Evolutionary conservation across 2,888 invertebrate genomes (phyloP).

Genomic region (Andrena fulva): DNA sequence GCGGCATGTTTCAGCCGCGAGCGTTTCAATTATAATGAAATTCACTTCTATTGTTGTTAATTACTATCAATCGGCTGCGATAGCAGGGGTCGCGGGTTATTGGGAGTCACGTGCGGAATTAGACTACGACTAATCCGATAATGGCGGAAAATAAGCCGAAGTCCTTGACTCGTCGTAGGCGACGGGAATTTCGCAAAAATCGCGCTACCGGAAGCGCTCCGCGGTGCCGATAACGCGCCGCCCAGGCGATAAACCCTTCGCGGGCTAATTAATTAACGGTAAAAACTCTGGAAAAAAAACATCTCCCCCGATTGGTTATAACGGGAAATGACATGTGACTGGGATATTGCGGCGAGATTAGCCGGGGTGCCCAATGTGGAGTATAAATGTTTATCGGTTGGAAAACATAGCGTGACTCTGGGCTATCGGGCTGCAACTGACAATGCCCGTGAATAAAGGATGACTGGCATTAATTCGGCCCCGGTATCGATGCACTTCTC

Average conservation of each 20-base stretch:
- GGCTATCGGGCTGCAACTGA: conserved; percentile 39
- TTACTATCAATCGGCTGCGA: conserved; percentile 43
- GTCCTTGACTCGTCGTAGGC: conserved; percentile 51
- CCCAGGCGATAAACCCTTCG: conserved; percentile 16
- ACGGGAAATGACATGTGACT: conserved; percentile 1
- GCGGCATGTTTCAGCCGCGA: conserved; percentile 12
- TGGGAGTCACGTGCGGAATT: conserved; percentile 58
- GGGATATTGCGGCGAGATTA: conserved; percentile 3
- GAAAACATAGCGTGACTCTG: conserved; percentile 45
- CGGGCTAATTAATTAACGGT: conserved; percentile 14
- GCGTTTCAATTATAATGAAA: conserved; percentile 61
- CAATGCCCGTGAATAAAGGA: conserved; percentile 46
- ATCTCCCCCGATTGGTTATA: background rate
- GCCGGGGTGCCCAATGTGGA: background rate
- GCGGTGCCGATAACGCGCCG: background rate
- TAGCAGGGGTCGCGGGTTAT: conserved; percentile 56
- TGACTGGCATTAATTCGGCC: conserved; percentile 31
- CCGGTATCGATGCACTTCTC: conserved; percentile 13
- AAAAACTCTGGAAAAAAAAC: background rate
- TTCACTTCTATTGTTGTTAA: conserved; percentile 55
- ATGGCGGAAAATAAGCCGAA: conserved; percentile 22
- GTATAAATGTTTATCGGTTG: conserved; percentile 15
- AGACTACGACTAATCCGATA: conserved; percentile 58
- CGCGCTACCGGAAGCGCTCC: conserved; percentile 10
- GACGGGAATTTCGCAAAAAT: conserved; percentile 50